Conservation (phyloP, 2,113 vertebrate genomes). For the Myocastor coypus region DNA sequence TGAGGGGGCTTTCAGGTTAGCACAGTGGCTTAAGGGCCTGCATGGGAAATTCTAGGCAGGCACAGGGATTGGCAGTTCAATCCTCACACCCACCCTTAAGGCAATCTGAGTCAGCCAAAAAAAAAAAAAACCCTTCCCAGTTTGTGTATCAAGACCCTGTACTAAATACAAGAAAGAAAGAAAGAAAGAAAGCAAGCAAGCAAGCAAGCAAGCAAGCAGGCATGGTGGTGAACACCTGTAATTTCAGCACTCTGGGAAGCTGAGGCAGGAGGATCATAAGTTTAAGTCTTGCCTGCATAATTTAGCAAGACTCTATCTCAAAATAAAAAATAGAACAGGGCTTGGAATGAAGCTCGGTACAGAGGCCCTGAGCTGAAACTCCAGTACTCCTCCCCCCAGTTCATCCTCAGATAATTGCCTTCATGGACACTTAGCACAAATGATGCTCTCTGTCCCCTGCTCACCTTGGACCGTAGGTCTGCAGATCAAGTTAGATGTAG, state of each 20-base stretch:
- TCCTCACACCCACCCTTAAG: no score
- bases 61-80: no score
- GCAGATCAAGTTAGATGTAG: neutral
- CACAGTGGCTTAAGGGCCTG: no score
- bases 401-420: constrained; percentile 5
- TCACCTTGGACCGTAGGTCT: constrained; percentile 28
- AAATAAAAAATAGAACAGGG: neutral
- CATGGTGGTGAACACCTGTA: neutral
- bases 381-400: neutral
- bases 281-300: neutral
- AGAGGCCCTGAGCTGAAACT: neutral
- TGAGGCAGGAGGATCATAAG: neutral
- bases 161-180: no score
- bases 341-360: neutral
- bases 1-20: no score
- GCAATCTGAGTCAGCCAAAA: no score
- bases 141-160: no score
- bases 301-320: neutral
- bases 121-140: no score
- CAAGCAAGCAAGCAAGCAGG: no score
- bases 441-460: neutral
- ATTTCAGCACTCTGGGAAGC: neutral
- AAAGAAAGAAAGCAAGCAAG: no score
- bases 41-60: no score
- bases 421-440: constrained; percentile 3